These are phyloP conservation scores for Alviniconcha marisindica DNA, from an alignment of 1,140 invertebrate genomes.

Conservation along the genomic window DNA sequence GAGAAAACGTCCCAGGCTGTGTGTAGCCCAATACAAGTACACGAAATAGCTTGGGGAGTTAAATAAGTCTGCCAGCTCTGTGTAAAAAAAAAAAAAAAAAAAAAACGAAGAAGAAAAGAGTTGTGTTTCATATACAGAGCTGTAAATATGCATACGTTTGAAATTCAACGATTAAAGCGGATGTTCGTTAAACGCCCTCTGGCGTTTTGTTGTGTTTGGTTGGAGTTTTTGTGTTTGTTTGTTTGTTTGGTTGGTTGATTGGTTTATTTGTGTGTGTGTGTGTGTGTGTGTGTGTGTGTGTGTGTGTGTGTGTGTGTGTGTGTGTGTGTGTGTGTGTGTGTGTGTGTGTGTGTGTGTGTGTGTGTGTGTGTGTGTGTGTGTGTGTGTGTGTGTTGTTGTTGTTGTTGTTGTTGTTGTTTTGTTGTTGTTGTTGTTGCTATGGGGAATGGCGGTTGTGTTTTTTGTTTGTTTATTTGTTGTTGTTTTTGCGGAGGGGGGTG, in stretches of 20 bases:
- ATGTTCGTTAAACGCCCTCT: no score
- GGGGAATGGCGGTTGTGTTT: neutral
- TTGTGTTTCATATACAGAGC: neutral
- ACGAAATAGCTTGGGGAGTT: no score
- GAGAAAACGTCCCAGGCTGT: no score
- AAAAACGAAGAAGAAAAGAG: neutral
- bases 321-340: neutral
- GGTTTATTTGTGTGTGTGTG: neutral
- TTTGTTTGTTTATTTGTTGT: neutral
- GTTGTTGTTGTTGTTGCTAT: neutral
- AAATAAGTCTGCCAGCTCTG: no score
- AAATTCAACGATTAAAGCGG: neutral
- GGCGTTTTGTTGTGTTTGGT: no score
- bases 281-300: neutral
- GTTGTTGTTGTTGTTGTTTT: neutral
- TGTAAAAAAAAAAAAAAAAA: neutral
- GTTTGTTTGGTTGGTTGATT: neutral
- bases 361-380: conserved; percentile 19
- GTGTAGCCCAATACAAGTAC: no score
- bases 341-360: conserved; percentile 12
- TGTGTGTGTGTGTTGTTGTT: neutral
- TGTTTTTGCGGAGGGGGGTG: neutral
- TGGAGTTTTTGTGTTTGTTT: no score
- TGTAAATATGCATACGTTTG: neutral
- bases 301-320: neutral